Percentiles rank a stretch among this genome's conserved stretches.
Evolutionary conservation across 2,797 vertebrate genomes (phyloP).

Genomic region (Bufotes viridis): DNA sequence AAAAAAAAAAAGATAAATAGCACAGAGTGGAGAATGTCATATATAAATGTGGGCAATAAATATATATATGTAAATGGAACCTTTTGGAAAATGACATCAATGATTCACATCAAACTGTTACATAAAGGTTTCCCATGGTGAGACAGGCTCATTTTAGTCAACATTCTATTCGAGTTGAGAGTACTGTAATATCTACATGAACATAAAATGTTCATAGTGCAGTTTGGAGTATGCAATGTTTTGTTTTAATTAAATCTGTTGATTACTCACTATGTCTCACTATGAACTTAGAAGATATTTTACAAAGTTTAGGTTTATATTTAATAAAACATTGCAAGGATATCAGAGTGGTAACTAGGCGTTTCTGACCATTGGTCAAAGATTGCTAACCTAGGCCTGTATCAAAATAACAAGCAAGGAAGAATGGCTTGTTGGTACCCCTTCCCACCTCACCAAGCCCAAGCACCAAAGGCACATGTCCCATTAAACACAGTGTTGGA

Average conservation of each 20-base stretch:
- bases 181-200: neutral
- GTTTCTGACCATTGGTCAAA: too few relatives aligned
- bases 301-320: too few relatives aligned
- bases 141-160: neutral
- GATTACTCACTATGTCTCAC: neutral
- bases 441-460: too few relatives aligned
- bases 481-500: too few relatives aligned
- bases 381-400: too few relatives aligned
- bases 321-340: too few relatives aligned
- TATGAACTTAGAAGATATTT: too few relatives aligned
- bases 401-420: too few relatives aligned
- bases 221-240: neutral
- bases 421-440: neutral
- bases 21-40: neutral
- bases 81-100: neutral
- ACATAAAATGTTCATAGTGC: neutral
- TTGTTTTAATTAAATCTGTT: neutral
- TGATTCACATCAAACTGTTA: neutral
- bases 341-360: too few relatives aligned
- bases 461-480: too few relatives aligned
- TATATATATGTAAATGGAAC: neutral
- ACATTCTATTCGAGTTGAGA: neutral
- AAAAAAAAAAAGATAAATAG: neutral
- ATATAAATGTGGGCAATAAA: neutral
- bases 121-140: neutral